Evolutionary conservation across 1,140 invertebrate genomes (phyloP).

Genomic region (Calliopsis andreniformis): DNA sequence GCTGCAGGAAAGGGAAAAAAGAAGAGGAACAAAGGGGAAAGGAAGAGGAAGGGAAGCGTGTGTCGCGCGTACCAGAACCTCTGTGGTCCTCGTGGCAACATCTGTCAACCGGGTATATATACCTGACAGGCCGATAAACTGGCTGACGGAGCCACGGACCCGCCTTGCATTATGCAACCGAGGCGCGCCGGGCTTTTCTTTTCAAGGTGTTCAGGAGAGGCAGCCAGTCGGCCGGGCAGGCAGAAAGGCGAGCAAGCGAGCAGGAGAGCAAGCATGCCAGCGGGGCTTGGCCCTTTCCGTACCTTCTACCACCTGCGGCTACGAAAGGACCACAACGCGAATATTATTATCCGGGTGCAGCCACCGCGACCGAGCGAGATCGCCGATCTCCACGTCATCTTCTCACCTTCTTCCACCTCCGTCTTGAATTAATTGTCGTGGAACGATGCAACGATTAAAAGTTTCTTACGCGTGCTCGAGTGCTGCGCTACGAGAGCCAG

Average conservation of each 20-base stretch:
- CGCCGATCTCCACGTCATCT: constrained; percentile 33
- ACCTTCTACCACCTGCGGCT: constrained; percentile 38
- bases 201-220: constrained; percentile 32
- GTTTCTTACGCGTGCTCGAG: constrained; percentile 23
- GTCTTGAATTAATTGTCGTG: constrained; percentile 43
- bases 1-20: constrained; percentile 3
- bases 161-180: constrained; percentile 63
- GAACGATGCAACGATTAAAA: constrained; percentile 15
- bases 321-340: constrained; percentile 37
- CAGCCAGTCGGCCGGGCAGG: neutral
- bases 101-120: constrained; percentile 58
- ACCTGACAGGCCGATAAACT: constrained; percentile 63
- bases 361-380: constrained; percentile 47
- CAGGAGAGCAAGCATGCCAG: neutral
- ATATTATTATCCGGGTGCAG: constrained; percentile 58
- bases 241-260: constrained; percentile 15
- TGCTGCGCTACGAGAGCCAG: neutral
- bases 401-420: constrained; percentile 24
- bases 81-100: constrained; percentile 44
- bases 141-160: constrained; percentile 53
- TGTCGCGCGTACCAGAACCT: constrained; percentile 28
- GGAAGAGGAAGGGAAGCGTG: constrained; percentile 15
- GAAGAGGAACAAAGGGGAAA: neutral
- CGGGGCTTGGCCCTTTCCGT: constrained; percentile 13
- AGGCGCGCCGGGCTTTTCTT: constrained; percentile 50